Evolutionary conservation across 2,888 invertebrate genomes (phyloP), one percentile per base, ranked within the genome.

Genomic region (Mechanitis messenoides): DNA sequence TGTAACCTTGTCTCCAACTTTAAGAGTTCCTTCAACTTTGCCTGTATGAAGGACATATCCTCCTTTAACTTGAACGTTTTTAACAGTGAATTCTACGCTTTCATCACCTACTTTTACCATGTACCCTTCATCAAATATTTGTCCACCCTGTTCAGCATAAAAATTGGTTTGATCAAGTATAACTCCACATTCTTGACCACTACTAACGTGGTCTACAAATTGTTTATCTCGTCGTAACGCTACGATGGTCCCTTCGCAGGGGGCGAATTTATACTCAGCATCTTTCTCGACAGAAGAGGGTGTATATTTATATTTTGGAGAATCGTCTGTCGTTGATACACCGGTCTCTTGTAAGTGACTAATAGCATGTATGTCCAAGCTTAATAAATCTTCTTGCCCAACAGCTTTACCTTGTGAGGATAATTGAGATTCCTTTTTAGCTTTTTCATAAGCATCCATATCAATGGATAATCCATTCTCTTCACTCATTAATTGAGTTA

Each of bases 111-210:
- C 80, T 90, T 97, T 97, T 0, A 94, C 94, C 81, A 98, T 92
- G 72, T 95, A 97, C 33, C 99, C 99, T 77, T 96, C 96, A 81
- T 99, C 99, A 81, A 93, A 98, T 74, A 97, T 98, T 90, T 99
- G 99, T 12, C 99, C 99, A 66, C 99, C 99, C 87, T 98, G 97
- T 85, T 99, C 99, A 0, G 99, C 98, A 85, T 99, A 99, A 85
- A 99, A 99, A 82, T 92, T 95, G 0, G 99, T 99, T 74, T 91
- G 92, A 81, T 99, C 97, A 64, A 99, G 89, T 68, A 99, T 89
- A 60, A 99, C 87, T 28, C 97, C 98, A 82, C 97, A 97, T 82
- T 97, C 96, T 75, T 97, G 94, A 0, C 97, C 97, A 38, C 95
- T 93, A 45, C 81, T 87, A 7, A 98, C 95, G 80, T 93, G 91